A percentile compares a stretch with the other conserved stretches of the same genome.
Conservation (phyloP, 2,797 vertebrate genomes). For the Pantherophis alleghaniensis region DNA sequence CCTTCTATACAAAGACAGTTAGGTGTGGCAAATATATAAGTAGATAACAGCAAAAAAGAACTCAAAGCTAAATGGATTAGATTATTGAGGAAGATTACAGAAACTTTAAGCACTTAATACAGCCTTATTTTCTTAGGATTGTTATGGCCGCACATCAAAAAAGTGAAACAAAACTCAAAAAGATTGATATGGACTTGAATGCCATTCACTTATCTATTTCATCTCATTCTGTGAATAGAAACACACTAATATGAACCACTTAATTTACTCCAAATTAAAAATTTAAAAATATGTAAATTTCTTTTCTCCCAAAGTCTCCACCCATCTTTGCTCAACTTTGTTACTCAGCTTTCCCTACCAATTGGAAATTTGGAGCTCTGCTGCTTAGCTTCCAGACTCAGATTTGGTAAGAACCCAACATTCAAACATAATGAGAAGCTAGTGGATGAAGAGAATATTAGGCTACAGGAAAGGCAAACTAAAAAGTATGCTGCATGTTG, state of each 20-base stretch:
- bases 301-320: not conserved
- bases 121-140: not conserved
- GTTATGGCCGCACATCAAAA: not conserved
- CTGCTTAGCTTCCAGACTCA: not conserved
- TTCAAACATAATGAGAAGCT: not conserved
- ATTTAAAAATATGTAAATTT: not conserved
- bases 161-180: not conserved
- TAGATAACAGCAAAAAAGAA: not conserved
- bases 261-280: not conserved
- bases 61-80: not conserved
- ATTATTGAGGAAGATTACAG: not conserved
- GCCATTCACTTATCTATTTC: not conserved
- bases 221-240: not conserved
- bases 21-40: not conserved
- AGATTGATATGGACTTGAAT: not conserved
- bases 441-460: not conserved
- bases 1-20: not conserved
- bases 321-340: not conserved
- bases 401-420: not conserved
- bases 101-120: not conserved
- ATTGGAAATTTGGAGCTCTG: not conserved
- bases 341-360: not conserved
- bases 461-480: not conserved
- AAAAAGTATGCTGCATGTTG: not conserved
- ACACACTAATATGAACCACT: not conserved